Conservation (phyloP, 2,888 invertebrate species). For the Erebia ligea region DNA sequence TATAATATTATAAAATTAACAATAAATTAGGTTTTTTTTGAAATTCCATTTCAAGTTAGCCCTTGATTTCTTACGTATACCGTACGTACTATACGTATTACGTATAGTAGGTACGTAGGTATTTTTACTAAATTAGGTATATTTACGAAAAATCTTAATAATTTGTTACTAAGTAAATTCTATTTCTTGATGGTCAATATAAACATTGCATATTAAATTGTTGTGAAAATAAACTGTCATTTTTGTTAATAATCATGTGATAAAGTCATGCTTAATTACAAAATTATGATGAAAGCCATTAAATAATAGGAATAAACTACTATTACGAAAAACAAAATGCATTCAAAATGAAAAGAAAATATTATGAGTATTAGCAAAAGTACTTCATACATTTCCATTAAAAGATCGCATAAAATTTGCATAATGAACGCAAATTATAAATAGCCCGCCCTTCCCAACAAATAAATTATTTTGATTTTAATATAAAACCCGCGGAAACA, state of each 20-base stretch:
- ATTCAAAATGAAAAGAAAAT: neutral
- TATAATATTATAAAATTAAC: too few relatives aligned
- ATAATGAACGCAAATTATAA: slow-evolving; percentile 16
- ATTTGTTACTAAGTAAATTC: too few relatives aligned
- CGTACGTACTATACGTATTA: too few relatives aligned
- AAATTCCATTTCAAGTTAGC: too few relatives aligned
- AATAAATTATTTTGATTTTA: slow-evolving; percentile 26
- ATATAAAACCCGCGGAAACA: slow-evolving; percentile 31
- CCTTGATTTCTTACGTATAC: too few relatives aligned
- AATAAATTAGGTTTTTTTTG: too few relatives aligned
- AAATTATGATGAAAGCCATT: neutral
- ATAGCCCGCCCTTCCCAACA: slow-evolving; percentile 14
- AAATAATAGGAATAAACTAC: neutral
- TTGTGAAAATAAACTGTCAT: too few relatives aligned
- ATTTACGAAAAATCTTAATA: too few relatives aligned
- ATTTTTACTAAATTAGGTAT: too few relatives aligned
- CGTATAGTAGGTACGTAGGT: too few relatives aligned
- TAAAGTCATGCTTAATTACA: neutral
- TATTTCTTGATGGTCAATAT: too few relatives aligned
- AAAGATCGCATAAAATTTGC: slow-evolving; percentile 13
- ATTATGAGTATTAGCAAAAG: neutral
- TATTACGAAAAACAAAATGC: neutral
- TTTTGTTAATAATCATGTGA: neutral
- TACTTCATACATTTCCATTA: slow-evolving; percentile 17
- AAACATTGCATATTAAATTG: too few relatives aligned